These are phyloP conservation scores for Agrochola litura DNA, from an alignment of 2,888 invertebrate species.

Conservation along the genomic window DNA sequence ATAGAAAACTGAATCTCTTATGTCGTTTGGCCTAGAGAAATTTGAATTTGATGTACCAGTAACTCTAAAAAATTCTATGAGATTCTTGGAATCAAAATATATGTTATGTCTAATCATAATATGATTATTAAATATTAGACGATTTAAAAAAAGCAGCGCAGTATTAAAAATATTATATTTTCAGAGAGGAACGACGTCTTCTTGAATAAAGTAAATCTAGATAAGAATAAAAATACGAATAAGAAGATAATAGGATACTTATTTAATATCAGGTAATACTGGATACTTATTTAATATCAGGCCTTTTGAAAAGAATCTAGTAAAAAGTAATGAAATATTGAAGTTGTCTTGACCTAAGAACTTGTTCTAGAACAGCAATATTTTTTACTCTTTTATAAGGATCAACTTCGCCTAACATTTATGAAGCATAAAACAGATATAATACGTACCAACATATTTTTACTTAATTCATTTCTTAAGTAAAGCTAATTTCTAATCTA, in stretches of 20 bases:
- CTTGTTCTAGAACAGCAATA: conserved; percentile 2
- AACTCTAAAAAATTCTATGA: background rate
- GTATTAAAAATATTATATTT: background rate
- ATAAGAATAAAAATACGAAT: conserved; percentile 6
- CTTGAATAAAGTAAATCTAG: background rate
- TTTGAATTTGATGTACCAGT: background rate
- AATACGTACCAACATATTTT: background rate
- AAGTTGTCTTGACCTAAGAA: background rate
- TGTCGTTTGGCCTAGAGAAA: background rate
- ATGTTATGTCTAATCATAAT: background rate
- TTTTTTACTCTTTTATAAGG: background rate
- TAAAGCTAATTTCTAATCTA: background rate
- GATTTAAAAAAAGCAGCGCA: background rate
- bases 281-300: background rate
- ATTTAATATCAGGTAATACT: background rate
- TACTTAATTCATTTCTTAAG: no score
- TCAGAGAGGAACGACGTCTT: background rate
- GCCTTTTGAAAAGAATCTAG: conserved; percentile 7
- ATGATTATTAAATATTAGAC: background rate
- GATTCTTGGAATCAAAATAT: background rate
- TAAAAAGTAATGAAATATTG: conserved; percentile 11
- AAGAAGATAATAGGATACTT: conserved; percentile 18
- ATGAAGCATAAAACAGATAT: background rate
- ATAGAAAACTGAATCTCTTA: conserved; percentile 4
- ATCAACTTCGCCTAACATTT: background rate